These are phyloP conservation scores for Ceyx cyanopectus DNA, from an alignment of 2,113 vertebrate species.

Conservation along the genomic window DNA sequence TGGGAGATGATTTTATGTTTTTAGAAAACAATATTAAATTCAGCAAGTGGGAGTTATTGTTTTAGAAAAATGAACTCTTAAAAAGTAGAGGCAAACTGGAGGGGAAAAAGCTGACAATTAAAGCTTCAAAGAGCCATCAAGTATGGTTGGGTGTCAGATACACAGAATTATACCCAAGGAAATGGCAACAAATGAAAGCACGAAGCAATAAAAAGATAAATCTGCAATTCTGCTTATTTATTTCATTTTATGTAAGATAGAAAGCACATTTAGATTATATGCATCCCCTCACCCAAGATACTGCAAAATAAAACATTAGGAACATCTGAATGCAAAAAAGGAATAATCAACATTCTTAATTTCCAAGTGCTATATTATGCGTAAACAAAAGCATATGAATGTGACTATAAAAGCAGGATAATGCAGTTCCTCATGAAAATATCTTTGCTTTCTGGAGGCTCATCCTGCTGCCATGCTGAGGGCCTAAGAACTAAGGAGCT, in stretches of 20 bases:
- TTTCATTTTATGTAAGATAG: slow-evolving; percentile 7
- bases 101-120: slow-evolving; percentile 30
- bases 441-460: background rate
- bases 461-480: background rate
- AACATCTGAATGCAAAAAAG: slow-evolving; percentile 19
- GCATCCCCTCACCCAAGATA: background rate
- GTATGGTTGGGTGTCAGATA: slow-evolving; percentile 45
- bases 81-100: background rate
- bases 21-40: slow-evolving; percentile 41
- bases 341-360: slow-evolving; percentile 58
- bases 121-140: slow-evolving; percentile 53
- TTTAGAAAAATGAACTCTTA: slow-evolving; percentile 7
- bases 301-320: slow-evolving; percentile 18
- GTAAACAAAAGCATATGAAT: slow-evolving; percentile 57
- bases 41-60: background rate
- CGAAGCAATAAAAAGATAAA: slow-evolving; percentile 42
- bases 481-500: background rate
- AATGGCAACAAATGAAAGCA: slow-evolving; percentile 41
- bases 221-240: slow-evolving; percentile 46
- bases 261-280: slow-evolving; percentile 1
- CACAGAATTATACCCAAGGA: slow-evolving; percentile 16
- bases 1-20: slow-evolving; percentile 24
- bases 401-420: slow-evolving; percentile 28
- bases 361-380: slow-evolving; percentile 22
- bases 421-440: background rate